Evolutionary conservation across 2,888 invertebrate species (phyloP).

Genomic region (Galeruca laticollis): DNA sequence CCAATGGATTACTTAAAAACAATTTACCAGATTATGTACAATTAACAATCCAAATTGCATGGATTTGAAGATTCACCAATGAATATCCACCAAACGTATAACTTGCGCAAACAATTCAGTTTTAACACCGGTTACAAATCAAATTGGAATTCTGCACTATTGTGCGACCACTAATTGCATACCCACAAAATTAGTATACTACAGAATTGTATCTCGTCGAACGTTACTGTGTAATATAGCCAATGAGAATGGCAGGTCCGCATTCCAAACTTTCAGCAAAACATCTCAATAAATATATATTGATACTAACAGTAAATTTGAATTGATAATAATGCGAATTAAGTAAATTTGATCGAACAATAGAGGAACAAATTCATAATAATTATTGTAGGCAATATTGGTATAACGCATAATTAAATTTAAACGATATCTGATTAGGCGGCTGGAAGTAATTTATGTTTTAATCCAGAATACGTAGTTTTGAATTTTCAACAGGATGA

Average conservation of each 20-base stretch:
- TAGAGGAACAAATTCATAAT: too few species aligned
- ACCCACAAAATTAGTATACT: slow-evolving; percentile 7
- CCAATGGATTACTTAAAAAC: neutral
- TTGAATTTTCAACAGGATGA: too few species aligned
- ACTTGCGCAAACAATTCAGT: neutral
- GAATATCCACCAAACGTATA: neutral
- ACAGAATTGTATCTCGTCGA: slow-evolving; percentile 2
- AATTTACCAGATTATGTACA: neutral
- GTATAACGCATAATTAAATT: too few species aligned
- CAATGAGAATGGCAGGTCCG: neutral
- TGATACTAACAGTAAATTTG: neutral
- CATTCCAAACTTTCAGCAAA: neutral
- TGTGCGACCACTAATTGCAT: slow-evolving; percentile 1
- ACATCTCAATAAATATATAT: neutral
- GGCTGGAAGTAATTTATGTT: too few species aligned
- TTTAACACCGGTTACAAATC: slow-evolving; percentile 13
- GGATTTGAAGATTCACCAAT: neutral
- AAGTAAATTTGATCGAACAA: neutral
- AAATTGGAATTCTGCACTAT: slow-evolving; percentile 3
- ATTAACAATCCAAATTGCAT: neutral
- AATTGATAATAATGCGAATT: neutral
- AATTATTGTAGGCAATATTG: too few species aligned
- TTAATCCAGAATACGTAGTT: too few species aligned
- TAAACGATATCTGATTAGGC: too few species aligned
- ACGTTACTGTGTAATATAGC: neutral